Conservation (phyloP, 2,113 vertebrate species). For the Melanocharis versteri region DNA sequence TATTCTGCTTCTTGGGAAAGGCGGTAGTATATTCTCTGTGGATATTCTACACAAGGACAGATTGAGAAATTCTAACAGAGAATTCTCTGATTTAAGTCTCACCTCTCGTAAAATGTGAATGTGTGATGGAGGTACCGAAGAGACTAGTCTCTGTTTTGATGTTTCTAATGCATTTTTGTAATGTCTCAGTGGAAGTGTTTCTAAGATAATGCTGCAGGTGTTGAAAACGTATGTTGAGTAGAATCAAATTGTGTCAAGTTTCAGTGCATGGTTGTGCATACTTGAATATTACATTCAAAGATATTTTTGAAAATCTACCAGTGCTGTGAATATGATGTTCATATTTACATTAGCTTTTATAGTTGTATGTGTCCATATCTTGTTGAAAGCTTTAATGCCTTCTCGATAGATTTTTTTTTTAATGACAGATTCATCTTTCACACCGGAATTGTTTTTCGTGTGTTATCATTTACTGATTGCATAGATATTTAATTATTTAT, state of each 20-base stretch:
- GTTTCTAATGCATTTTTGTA: background rate
- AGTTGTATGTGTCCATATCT: background rate
- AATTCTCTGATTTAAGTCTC: background rate
- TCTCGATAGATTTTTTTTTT: background rate
- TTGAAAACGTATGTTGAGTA: background rate
- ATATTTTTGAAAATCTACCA: background rate
- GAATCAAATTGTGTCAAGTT: background rate
- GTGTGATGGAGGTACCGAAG: background rate
- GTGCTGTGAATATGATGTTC: background rate
- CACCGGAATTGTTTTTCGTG: background rate
- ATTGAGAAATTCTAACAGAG: background rate
- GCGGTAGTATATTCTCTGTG: background rate
- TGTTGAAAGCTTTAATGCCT: accelerated
- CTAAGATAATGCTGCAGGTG: background rate
- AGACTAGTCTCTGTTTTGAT: background rate
- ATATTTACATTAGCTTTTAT: background rate
- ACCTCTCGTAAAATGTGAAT: background rate
- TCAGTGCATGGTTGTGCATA: background rate
- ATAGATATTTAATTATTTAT: background rate
- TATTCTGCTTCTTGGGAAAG: background rate
- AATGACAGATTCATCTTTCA: background rate
- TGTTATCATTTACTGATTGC: background rate
- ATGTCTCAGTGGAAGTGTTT: background rate
- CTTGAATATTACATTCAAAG: background rate
- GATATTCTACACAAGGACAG: background rate